Percentiles rank a stretch among this genome's conserved stretches.
Evolutionary conservation across 1,140 invertebrate genomes (phyloP).

Genomic region (Oreohelix idahoensis): DNA sequence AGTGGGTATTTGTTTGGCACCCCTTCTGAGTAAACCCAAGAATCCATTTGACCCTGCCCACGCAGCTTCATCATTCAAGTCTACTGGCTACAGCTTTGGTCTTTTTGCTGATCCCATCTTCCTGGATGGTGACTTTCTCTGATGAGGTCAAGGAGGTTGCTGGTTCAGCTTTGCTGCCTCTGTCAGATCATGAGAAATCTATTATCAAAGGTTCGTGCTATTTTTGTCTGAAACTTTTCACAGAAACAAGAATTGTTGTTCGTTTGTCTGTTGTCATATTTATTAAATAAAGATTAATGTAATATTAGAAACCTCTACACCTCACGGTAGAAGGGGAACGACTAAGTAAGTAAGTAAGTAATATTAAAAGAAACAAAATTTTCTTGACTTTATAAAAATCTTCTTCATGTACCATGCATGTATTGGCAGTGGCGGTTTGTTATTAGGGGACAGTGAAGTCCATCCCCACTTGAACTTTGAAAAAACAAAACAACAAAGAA

Average conservation of each 20-base stretch:
- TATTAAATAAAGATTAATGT: neutral
- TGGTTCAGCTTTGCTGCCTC: constrained; percentile 17
- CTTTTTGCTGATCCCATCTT: constrained; percentile 60
- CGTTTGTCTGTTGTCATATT: neutral
- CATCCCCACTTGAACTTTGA: too few species aligned
- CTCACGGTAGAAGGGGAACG: too few species aligned
- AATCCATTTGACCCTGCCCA: constrained; percentile 46
- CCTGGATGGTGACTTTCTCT: constrained; percentile 59
- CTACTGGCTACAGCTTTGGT: constrained; percentile 55
- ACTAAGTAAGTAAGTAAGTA: too few species aligned
- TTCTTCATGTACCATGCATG: too few species aligned
- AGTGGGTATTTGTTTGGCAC: constrained; percentile 59
- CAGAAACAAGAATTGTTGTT: neutral
- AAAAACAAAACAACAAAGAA: too few species aligned
- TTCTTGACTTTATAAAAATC: too few species aligned
- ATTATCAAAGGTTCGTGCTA: constrained; percentile 15
- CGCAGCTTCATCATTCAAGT: constrained; percentile 42
- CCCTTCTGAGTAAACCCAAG: constrained; percentile 56
- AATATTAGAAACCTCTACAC: too few species aligned
- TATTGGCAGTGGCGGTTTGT: too few species aligned
- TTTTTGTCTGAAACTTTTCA: too few species aligned
- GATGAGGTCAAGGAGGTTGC: constrained; percentile 53
- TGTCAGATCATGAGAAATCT: constrained; percentile 54
- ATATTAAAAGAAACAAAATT: too few species aligned
- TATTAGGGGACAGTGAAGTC: too few species aligned